Percentiles rank a stretch among this genome's conserved stretches.
Conservation (phyloP, 92 coral and sea anemone species). For the Parazoanthus atlanticus region DNA sequence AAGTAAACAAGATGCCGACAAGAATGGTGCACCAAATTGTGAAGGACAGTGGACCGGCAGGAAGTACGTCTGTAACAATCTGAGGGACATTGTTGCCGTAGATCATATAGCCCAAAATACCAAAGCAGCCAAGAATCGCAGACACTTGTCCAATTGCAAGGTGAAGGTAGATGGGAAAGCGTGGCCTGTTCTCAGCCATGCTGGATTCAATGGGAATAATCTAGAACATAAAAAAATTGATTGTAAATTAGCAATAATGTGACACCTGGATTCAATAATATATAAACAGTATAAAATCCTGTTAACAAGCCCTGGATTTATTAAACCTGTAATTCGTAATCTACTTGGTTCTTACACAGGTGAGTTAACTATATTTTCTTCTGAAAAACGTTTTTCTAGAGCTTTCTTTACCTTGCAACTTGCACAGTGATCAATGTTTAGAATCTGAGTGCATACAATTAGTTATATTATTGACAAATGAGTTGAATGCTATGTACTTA, state of each 20-base stretch:
- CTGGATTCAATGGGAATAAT: slow-evolving; percentile 91
- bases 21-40: slow-evolving; percentile 76
- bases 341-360: too few relatives aligned
- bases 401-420: too few relatives aligned
- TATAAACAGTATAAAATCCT: too few relatives aligned
- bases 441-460: neutral
- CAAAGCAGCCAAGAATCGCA: slow-evolving; percentile 79
- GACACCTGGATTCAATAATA: neutral
- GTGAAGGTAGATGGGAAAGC: slow-evolving; percentile 85
- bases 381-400: too few relatives aligned
- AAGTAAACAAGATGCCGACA: slow-evolving; percentile 84
- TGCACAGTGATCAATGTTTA: too few relatives aligned
- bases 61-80: slow-evolving; percentile 81
- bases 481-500: slow-evolving; percentile 32
- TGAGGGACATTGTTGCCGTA: slow-evolving; percentile 79
- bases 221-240: slow-evolving; percentile 45
- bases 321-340: too few relatives aligned
- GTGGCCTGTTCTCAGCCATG: slow-evolving; percentile 88
- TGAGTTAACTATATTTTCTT: too few relatives aligned
- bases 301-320: neutral
- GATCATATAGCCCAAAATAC: slow-evolving; percentile 80
- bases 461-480: neutral
- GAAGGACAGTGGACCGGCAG: slow-evolving; percentile 70
- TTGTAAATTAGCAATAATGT: neutral
- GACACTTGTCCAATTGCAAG: slow-evolving; percentile 78